Percentiles rank a stretch among this genome's conserved stretches.
Evolutionary conservation across 2,888 invertebrate genomes (phyloP).

Genomic region (Drosophila sordidapex): DNA sequence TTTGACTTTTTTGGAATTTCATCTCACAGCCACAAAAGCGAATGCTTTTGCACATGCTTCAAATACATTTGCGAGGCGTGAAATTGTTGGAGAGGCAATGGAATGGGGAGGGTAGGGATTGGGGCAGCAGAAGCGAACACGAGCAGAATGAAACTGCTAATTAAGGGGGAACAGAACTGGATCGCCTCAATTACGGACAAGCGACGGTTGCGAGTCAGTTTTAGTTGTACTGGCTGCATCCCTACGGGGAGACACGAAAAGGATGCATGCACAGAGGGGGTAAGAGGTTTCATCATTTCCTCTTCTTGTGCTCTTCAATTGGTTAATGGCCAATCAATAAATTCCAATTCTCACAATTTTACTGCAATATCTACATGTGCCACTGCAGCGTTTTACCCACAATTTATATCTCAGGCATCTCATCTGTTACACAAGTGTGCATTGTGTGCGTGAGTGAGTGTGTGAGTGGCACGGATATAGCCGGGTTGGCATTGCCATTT

Average conservation of each 20-base stretch:
- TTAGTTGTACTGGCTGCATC: constrained; percentile 3
- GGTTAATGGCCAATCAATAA: constrained; percentile 84
- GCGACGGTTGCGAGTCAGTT: constrained; percentile 29
- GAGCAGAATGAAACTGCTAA: constrained; percentile 46
- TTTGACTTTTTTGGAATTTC: background rate
- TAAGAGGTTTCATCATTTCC: constrained; percentile 21
- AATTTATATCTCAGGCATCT: constrained; percentile 77
- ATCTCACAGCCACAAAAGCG: background rate
- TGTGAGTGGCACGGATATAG: constrained; percentile 35
- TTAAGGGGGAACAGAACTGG: constrained; percentile 51
- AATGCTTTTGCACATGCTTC: constrained; percentile 31
- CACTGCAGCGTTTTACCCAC: constrained; percentile 73
- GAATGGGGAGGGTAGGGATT: background rate
- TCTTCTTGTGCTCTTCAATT: constrained; percentile 60
- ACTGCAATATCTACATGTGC: constrained; percentile 81
- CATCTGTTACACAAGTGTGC: constrained; percentile 73
- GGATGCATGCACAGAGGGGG: background rate
- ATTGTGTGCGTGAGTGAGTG: constrained; percentile 14
- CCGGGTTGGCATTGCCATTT: constrained; percentile 59
- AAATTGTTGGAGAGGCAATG: constrained; percentile 55
- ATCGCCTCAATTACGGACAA: constrained; percentile 53
- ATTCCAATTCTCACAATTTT: constrained; percentile 80
- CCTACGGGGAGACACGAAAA: background rate
- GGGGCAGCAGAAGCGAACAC: constrained; percentile 3
- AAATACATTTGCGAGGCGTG: constrained; percentile 61